These are phyloP conservation scores for Folsomia manolachei DNA, from an alignment of 2,888 invertebrate species.

Conservation along the genomic window DNA sequence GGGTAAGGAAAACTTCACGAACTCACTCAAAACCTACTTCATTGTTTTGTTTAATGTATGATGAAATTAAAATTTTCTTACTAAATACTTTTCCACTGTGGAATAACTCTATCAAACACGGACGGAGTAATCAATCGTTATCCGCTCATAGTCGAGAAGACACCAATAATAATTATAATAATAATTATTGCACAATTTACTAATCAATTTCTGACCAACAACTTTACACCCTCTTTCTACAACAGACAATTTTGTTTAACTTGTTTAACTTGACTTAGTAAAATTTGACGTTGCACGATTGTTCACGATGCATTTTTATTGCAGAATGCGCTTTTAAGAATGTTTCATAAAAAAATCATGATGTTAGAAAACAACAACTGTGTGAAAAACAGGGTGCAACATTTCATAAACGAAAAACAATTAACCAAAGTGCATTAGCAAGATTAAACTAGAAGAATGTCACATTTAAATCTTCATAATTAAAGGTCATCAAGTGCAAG, in stretches of 20 bases:
- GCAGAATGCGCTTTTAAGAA: too few relatives aligned
- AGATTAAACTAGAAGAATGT: background rate
- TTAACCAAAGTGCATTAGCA: too few relatives aligned
- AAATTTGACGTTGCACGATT: too few relatives aligned
- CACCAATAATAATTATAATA: background rate
- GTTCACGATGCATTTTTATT: too few relatives aligned
- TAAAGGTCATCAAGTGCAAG: background rate
- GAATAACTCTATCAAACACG: background rate
- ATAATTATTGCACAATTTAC: background rate
- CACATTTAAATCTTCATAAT: background rate
- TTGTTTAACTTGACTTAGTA: too few relatives aligned
- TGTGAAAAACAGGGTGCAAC: too few relatives aligned
- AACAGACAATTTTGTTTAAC: too few relatives aligned
- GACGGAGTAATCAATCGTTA: background rate
- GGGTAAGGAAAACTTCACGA: conserved; percentile 3
- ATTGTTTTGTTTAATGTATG: background rate
- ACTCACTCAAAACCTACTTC: conserved; percentile 20
- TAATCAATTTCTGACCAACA: background rate
- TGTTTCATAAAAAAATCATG: too few relatives aligned
- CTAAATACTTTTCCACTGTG: background rate
- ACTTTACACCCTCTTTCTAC: too few relatives aligned
- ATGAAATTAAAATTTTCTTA: background rate
- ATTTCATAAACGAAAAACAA: too few relatives aligned
- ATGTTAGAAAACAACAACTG: too few relatives aligned
- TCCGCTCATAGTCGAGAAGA: background rate